Evolutionary conservation across 1,140 invertebrate genomes (phyloP).

Genomic region (Pogonognathellus flavescens): DNA sequence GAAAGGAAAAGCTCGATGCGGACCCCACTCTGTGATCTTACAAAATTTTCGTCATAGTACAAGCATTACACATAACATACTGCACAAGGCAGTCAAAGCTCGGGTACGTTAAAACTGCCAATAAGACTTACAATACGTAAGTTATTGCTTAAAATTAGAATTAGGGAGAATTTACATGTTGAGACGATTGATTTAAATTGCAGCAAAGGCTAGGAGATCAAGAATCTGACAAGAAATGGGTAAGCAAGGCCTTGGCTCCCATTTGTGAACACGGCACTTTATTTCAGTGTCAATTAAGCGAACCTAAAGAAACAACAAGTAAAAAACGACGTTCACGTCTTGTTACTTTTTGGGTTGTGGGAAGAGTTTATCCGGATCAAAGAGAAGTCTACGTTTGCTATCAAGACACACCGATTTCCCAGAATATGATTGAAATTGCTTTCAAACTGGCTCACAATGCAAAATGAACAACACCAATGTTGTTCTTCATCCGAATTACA

Average conservation of each 20-base stretch:
- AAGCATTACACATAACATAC: conserved; percentile 59
- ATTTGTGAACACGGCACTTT: conserved; percentile 82
- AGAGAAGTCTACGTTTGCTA: conserved; percentile 86
- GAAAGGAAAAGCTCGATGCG: conserved; percentile 11
- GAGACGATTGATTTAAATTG: background rate
- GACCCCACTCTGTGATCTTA: conserved; percentile 29
- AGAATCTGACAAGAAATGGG: conserved; percentile 73
- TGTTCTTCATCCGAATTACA: background rate
- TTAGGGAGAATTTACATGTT: background rate
- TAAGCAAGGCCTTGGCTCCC: conserved; percentile 81
- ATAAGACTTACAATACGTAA: conserved; percentile 1
- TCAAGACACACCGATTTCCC: conserved; percentile 79
- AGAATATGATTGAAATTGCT: conserved; percentile 85
- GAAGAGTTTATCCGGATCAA: conserved; percentile 75
- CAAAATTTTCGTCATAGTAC: conserved; percentile 58
- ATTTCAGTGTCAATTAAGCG: conserved; percentile 72
- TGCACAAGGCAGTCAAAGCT: conserved; percentile 58
- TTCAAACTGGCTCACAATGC: conserved; percentile 71
- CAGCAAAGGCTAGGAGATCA: conserved; percentile 74
- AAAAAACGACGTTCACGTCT: conserved; percentile 65
- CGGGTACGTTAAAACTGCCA: conserved; percentile 56
- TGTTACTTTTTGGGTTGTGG: conserved; percentile 73
- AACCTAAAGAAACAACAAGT: conserved; percentile 23
- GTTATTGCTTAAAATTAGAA: background rate
- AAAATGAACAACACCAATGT: background rate